A percentile compares a stretch with the other conserved stretches of the same genome.
Evolutionary conservation across 2,113 vertebrate genomes (phyloP).

Genomic region (Aegotheles bennettii): DNA sequence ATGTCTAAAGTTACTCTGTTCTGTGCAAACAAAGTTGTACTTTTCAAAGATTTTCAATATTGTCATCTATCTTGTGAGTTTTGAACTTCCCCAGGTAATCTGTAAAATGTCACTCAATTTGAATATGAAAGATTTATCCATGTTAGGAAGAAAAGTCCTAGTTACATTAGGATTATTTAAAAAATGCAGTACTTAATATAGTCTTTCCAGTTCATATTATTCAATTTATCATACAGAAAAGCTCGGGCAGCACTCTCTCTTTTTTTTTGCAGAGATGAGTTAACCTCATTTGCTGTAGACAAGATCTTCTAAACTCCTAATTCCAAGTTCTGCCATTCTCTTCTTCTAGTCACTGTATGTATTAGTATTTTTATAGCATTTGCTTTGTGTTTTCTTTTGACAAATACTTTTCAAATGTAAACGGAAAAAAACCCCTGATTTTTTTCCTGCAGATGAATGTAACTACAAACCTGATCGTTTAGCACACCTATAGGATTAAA

Average conservation of each 20-base stretch:
- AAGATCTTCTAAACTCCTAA: background rate
- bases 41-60: conserved; percentile 50
- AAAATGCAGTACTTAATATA: background rate
- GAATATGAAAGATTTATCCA: conserved; percentile 29
- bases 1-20: conserved; percentile 43
- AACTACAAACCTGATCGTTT: background rate
- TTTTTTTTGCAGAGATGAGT: background rate
- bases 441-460: background rate
- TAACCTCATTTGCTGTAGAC: background rate
- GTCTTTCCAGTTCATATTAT: background rate
- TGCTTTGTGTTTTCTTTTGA: background rate
- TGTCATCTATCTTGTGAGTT: conserved; percentile 34
- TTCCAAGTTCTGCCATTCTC: background rate
- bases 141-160: background rate
- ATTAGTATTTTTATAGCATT: background rate
- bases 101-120: conserved; percentile 20
- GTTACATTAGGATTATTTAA: background rate
- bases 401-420: background rate
- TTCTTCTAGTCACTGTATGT: background rate
- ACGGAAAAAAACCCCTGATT: background rate
- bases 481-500: background rate
- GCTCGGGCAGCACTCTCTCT: background rate
- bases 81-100: conserved; percentile 31
- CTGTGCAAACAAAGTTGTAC: conserved; percentile 33
- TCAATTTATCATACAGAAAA: background rate